Conservation (phyloP, 1,140 invertebrate species). For the Armadillidium nasatum region DNA sequence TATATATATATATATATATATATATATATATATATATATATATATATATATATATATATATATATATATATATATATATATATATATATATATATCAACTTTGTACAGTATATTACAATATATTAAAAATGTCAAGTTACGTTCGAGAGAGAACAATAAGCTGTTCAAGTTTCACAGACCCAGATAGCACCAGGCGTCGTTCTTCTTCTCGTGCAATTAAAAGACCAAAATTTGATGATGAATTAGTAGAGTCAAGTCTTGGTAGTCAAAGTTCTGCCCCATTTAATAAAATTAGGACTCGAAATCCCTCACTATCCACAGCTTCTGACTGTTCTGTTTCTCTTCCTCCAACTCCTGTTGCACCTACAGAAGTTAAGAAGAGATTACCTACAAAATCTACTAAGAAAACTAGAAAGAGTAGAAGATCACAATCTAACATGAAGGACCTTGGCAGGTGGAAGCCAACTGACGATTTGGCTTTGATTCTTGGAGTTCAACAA, state of each 20-base stretch:
- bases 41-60: constrained; percentile 20
- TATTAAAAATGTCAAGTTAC: background rate
- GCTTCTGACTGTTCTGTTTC: constrained; percentile 40
- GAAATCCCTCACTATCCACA: constrained; percentile 53
- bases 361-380: constrained; percentile 43
- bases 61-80: constrained; percentile 7
- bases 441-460: constrained; percentile 92
- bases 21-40: constrained; percentile 6
- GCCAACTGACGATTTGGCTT: constrained; percentile 87
- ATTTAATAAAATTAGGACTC: constrained; percentile 48
- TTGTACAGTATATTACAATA: background rate
- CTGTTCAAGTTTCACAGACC: constrained; percentile 33
- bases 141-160: background rate
- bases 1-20: background rate
- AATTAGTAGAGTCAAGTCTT: constrained; percentile 81
- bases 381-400: constrained; percentile 39
- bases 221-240: constrained; percentile 92
- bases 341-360: constrained; percentile 41
- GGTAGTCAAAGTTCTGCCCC: constrained; percentile 54
- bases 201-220: constrained; percentile 75
- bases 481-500: constrained; percentile 91
- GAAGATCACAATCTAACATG: constrained; percentile 46
- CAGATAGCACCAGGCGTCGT: constrained; percentile 36
- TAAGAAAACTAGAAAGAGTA: constrained; percentile 44
- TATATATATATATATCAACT: too few relatives aligned